These are phyloP conservation scores for Botia kubotai DNA, from an alignment of 2,797 vertebrate genomes.

Conservation along the genomic window DNA sequence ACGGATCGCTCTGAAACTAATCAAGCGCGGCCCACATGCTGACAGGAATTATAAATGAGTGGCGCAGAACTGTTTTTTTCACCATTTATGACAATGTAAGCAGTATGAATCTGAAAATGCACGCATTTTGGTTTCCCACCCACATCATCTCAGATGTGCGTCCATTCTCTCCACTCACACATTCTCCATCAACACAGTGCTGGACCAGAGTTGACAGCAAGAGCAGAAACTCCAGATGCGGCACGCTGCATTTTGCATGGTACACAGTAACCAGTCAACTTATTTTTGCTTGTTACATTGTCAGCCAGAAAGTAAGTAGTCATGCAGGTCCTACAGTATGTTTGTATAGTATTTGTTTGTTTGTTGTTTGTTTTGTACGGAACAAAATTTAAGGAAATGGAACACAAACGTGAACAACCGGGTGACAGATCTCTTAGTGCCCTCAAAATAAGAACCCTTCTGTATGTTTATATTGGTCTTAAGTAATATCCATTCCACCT, in stretches of 20 bases:
- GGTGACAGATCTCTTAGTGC: background rate
- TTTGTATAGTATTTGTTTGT: background rate
- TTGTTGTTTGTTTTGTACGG: background rate
- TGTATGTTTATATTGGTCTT: slow-evolving; percentile 20
- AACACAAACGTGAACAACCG: background rate
- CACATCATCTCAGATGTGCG: background rate
- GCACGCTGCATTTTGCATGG: background rate
- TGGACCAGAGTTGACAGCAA: background rate
- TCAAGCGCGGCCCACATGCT: slow-evolving; percentile 8
- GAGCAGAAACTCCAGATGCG: background rate
- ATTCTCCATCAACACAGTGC: background rate
- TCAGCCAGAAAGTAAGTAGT: background rate
- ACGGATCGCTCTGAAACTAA: slow-evolving; percentile 10
- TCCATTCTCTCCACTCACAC: background rate
- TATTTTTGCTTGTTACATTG: background rate
- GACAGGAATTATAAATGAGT: slow-evolving; percentile 12
- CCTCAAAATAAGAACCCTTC: background rate
- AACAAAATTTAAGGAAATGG: background rate
- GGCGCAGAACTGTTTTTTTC: background rate
- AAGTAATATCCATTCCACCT: slow-evolving; percentile 26
- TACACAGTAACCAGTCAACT: background rate
- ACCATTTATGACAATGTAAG: slow-evolving; percentile 3
- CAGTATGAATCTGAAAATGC: background rate
- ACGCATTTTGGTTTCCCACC: background rate
- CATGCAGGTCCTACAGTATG: background rate